phyloP scores from a whole-genome alignment of 2,797 vertebrate species.

The Psittacula echo region DNA sequence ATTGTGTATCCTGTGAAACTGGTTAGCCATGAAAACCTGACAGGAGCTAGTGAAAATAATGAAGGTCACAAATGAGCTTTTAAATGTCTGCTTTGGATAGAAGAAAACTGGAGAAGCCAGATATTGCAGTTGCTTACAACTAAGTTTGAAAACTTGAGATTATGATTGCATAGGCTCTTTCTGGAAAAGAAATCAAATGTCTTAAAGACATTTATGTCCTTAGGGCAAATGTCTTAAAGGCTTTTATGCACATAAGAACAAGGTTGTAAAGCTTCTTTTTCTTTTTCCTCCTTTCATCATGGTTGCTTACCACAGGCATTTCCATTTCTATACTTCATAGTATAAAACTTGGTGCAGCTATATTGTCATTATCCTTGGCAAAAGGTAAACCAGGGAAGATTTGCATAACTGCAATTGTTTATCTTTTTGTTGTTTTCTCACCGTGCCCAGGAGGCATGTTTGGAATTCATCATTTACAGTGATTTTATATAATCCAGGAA shows the following conservation, averaged over 20 bases:
- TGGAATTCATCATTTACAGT: slow-evolving; percentile 2
- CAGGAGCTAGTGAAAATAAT: background rate
- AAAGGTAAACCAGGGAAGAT: slow-evolving; percentile 31
- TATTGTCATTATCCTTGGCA: slow-evolving; percentile 29
- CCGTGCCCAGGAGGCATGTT: background rate
- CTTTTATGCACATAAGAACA: background rate
- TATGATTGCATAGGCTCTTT: background rate
- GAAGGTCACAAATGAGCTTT: background rate
- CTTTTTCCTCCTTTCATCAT: background rate
- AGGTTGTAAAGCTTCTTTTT: background rate
- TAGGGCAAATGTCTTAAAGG: background rate
- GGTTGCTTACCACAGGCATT: slow-evolving; percentile 18
- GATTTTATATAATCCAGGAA: background rate
- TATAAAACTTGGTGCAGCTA: background rate
- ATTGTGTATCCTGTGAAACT: background rate
- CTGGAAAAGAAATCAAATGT: background rate
- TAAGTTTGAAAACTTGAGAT: background rate
- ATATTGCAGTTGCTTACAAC: background rate
- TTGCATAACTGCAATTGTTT: slow-evolving; percentile 32
- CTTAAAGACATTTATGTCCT: background rate
- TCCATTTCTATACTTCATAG: slow-evolving; percentile 3
- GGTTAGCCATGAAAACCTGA: background rate
- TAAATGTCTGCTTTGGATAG: background rate
- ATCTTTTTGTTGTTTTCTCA: background rate
- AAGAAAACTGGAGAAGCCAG: background rate